Base-by-base conservation (phyloP, 2,113 vertebrate species). In the Tonatia bakeri region DNA sequence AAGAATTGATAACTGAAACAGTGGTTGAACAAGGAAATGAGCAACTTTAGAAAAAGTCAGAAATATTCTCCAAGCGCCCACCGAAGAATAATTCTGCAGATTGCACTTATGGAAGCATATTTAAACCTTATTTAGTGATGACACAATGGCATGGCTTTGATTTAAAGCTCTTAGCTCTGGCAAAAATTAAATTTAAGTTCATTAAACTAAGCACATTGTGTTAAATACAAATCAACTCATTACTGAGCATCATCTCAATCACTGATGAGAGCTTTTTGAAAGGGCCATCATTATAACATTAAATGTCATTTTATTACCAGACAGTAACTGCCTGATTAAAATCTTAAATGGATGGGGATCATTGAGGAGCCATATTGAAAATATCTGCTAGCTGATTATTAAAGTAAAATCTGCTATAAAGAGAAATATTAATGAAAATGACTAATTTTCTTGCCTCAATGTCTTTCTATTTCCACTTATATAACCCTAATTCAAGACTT, bases 171-270 rank as follows among this genome's bases (percentile, higher is more conserved):
- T 87, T 10, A 73, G 36, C 43, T 93, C 40, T 75, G 59, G 64
- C 40, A 93, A 96, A 97, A 96, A 95, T 79, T 95, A 94, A 95
- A 95, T 90, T 87, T 96, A 97, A 97, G 93, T 96, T 97, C 93
- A 97, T 97, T 97, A 97, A 96, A 96, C 61, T 64, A 87, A 95
- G 95, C 82, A 95, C 45, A 96, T 81, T 92, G 47, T 93, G 70
- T 88, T 97, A 97, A 97, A 96, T 96, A 92, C 69, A 96, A 91
- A 98, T 94, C 89, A 85, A 87, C 89, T 97, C 95, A 96, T 98
- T 97, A 92, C 73, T 67, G 47, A 92, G 31, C 47, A 96, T 93
- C 94, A 91, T 61, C 89, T 97, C 96, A 94, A 95, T 97, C 96
- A 97, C 15, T 96, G 79, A 95, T 91, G 87, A 97, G n/a, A 93